Evolutionary conservation across 2,113 vertebrate species (phyloP), one percentile per base, ranked within the genome.

Genomic region (western clawed frog (Xenopus tropicalis)): DNA sequence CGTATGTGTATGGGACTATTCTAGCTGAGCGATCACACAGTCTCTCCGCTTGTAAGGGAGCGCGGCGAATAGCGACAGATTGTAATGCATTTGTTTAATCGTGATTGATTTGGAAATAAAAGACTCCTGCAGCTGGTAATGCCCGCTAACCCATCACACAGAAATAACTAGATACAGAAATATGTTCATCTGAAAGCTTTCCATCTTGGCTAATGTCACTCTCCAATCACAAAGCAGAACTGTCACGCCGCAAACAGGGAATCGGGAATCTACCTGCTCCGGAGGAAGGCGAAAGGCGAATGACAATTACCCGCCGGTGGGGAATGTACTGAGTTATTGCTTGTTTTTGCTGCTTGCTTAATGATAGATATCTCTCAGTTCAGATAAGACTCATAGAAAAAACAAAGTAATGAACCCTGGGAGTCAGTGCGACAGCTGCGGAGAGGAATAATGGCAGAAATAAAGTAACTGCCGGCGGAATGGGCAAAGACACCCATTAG

Each of bases 141-240:
- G 29, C 14, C 23, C 14, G 14, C 23, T n/a, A n/a, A 44, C 10
- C 17, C 25, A 43, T 43, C 25, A 19, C n/a, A 44, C 37, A 43
- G 19, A 17, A 37, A 64, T 64, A 64, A 64, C 62, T 19, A 64
- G 62, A 64, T 64, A 64, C 29, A 64, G 37, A 64, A 64, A 64
- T 64, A 43, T 42, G 62, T 64, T 43, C 29, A 20, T 43, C 20
- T 62, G 9, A 29, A 62, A 17, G 23, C 24, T 37, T 37, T 62
- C 24, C 14, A 62, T 62, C 9, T 43, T 64, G 19, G 14, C 7
- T 43, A 42, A 64, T n/a, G 37, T 64, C 19, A 9, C 29, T 43
- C 17, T 19, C 29, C 16, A 11, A 64, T 42, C 29, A 64, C 62
- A 20, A 20, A 14, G 22, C 29, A 12, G 4, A 11, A 20, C 5